phyloP scores from a whole-genome alignment of 2,113 vertebrate genomes.

The Chascanopsetta lugubris region DNA sequence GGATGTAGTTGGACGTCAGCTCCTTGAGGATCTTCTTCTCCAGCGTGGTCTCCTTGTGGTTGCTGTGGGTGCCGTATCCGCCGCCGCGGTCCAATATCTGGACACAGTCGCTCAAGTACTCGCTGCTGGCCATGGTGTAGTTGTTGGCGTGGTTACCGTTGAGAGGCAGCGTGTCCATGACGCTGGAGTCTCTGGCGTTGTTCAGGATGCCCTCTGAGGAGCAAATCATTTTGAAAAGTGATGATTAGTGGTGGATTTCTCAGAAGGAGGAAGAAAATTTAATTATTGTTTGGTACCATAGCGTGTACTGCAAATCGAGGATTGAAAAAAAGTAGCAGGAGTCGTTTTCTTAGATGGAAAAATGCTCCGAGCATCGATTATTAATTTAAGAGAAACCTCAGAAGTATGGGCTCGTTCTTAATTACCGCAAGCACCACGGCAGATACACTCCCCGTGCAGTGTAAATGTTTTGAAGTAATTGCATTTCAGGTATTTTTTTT shows the following conservation, averaged over 20 bases:
- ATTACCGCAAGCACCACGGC: slow-evolving; percentile 27
- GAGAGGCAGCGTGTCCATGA: slow-evolving; percentile 99
- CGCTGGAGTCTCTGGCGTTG: slow-evolving; percentile 99
- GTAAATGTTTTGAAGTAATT: slow-evolving; percentile 5
- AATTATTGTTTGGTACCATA: slow-evolving; percentile 52
- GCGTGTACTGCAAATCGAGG: slow-evolving; percentile 41
- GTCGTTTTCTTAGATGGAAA: slow-evolving; percentile 41
- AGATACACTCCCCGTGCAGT: neutral
- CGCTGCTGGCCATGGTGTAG: slow-evolving; percentile 94
- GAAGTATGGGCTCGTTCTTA: slow-evolving; percentile 42
- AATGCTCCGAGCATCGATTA: slow-evolving; percentile 50
- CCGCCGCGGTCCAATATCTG: slow-evolving; percentile 92
- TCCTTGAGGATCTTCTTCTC: slow-evolving; percentile 99
- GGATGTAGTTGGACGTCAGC: slow-evolving; percentile 97
- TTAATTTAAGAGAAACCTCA: slow-evolving; percentile 57
- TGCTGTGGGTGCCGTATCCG: slow-evolving; percentile 85
- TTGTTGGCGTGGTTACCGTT: slow-evolving; percentile 99
- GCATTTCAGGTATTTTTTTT: neutral
- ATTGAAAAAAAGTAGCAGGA: slow-evolving; percentile 38
- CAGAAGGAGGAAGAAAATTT: slow-evolving; percentile 49
- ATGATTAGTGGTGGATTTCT: slow-evolving; percentile 37
- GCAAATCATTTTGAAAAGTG: slow-evolving; percentile 19
- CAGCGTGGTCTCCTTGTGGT: slow-evolving; percentile 93
- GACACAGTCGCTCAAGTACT: slow-evolving; percentile 97
- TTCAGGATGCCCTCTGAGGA: slow-evolving; percentile 98